Evolutionary conservation across 2,113 vertebrate species (phyloP), one percentile per base, ranked within the genome.

Genomic region (Ibidorhyncha struthersii): DNA sequence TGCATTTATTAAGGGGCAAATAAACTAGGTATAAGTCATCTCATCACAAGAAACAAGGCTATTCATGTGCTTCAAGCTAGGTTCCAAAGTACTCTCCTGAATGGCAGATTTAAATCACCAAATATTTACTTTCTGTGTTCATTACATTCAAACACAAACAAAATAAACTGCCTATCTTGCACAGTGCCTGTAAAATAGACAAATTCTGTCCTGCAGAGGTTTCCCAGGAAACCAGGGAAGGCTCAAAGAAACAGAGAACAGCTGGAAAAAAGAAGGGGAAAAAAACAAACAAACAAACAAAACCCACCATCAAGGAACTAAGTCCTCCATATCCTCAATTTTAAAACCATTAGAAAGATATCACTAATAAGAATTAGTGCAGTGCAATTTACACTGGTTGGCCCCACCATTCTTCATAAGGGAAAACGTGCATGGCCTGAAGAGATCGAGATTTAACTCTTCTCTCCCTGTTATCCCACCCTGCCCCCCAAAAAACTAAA

Each of bases 51-150:
- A 86, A 89, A 45, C 30, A 66, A 53, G 21, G 27, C 26, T 69
- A 50, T 71, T 82, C 23, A 55, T 7, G 18, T 34, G 9, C 20
- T 66, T 91, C n/a, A 53, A 80, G 41, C 77, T 58, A 59, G n/a
- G 1, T 30, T 84, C 55, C 67, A 26, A 77, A 84, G 22, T 41
- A 85, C 10, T n/a, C 29, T 72, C 63, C 74, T 81, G 29, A 91
- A 93, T 52, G 10, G 26, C n/a, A 93, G 38, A 84, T 50, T 85
- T 74, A 81, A 88, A 78, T 67, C 41, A 74, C 32, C 62, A 89
- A 95, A 87, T 73, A 94, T 88, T 96, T 96, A 78, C 66, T 87
- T 91, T 71, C 52, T 34, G 55, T 25, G 26, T 58, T 74, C 73
- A 40, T 62, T 94, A 76, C 56, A 66, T 77, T 80, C 63, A 96